Evolutionary conservation across 2,888 invertebrate species (phyloP), one percentile per base, ranked within the genome.

Genomic region (Luperina nickerlii): DNA sequence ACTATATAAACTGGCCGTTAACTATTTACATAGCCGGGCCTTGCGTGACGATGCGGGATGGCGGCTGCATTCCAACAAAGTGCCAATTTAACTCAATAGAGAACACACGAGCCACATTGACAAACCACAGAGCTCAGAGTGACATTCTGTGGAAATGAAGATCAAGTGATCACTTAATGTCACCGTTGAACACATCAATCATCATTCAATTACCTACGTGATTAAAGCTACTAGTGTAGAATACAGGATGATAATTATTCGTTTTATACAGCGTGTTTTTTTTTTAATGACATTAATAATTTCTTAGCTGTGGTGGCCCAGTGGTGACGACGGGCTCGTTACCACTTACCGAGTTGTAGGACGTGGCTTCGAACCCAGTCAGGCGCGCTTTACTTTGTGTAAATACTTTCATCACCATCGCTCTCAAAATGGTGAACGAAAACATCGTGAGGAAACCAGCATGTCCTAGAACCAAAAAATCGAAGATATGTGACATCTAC

Each of bases 41-140:
- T 72, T 54, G n/a, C 71, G 42, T 75, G 85, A 42, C 48, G 5
- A 85, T 75, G 63, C 85, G 68, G 67, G 82, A 65, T 85, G 63
- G 24, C 63, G 71, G 75, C 38, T 72, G 81, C 83, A 85, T 85
- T 72, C 84, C 82, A 62, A 81, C 69, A 13, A 81, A 85, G 72
- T 76, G 82, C 82, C 86, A 81, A 83, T 83, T 83, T 76, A 82
- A 83, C 65, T 81, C 72, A 83, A 85, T 83, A 72, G 76, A 83
- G 67, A 75, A 15, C 69, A 62, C 48, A 65, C 63, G 75, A 75
- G 48, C 51, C 51, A 51, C 51, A 76, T 38, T 63, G 27, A 54
- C 62, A 76, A 73, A 82, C 73, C 66, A 76, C 18, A 67, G 57
- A 60, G 62, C 57, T 73, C 18, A 67, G 57, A 60, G 62, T 32